Conservation (phyloP, 2,888 invertebrate species). For the Tribolium freemani region DNA sequence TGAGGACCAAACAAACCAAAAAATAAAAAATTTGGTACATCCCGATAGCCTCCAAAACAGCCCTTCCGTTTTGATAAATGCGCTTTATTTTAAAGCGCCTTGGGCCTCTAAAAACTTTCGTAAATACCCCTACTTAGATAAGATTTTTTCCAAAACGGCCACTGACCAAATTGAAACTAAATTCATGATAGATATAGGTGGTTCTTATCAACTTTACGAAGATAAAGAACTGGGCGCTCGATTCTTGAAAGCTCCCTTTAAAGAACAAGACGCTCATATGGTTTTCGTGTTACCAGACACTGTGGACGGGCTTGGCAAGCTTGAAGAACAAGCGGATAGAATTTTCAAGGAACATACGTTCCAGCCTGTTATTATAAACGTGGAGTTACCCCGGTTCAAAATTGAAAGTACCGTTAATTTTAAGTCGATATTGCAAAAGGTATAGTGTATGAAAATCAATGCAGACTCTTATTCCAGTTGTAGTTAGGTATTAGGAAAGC, state of each 20-base stretch:
- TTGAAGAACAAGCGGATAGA: background rate
- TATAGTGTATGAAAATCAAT: background rate
- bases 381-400: background rate
- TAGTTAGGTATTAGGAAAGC: background rate
- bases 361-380: background rate
- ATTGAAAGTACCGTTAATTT: background rate
- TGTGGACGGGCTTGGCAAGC: background rate
- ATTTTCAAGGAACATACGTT: background rate
- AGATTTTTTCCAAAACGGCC: background rate
- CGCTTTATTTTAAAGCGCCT: slow-evolving; percentile 23
- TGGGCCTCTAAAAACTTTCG: background rate
- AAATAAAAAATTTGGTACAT: background rate
- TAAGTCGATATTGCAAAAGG: background rate
- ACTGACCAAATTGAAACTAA: background rate
- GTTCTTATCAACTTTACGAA: background rate
- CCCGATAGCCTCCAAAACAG: background rate
- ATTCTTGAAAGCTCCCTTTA: slow-evolving; percentile 5
- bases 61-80: background rate
- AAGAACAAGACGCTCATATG: background rate
- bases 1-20: slow-evolving; percentile 68
- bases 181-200: background rate
- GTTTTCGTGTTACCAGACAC: slow-evolving; percentile 4
- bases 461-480: background rate
- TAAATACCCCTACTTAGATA: background rate
- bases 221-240: background rate